A percentile compares a stretch with the other conserved stretches of the same genome.
These are phyloP conservation scores for Synergus umbraculus DNA, from an alignment of 2,888 invertebrate genomes.

Conservation along the genomic window DNA sequence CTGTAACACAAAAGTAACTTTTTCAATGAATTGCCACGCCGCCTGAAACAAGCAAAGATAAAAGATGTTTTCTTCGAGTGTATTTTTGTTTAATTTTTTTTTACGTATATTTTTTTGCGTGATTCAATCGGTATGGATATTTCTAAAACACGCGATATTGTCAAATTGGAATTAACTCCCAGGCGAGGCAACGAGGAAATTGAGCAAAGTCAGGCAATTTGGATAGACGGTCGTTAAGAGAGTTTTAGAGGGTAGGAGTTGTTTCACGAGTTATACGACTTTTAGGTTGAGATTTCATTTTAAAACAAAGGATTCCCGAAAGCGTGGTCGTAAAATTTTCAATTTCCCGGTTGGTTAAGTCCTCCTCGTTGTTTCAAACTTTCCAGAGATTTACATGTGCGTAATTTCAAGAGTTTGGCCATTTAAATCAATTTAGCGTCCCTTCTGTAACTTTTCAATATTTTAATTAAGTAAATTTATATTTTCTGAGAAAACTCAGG, in stretches of 20 bases:
- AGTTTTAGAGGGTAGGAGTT: constrained; percentile 35
- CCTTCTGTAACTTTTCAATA: not conserved
- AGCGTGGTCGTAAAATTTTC: constrained; percentile 38
- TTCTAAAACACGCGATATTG: not conserved
- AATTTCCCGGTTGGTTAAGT: constrained; percentile 41
- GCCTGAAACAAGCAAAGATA: not conserved
- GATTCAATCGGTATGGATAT: not conserved
- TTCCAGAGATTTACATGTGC: constrained; percentile 37
- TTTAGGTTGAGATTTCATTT: constrained; percentile 39
- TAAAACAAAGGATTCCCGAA: constrained; percentile 41
- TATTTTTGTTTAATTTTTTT: not conserved
- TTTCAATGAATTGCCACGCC: not conserved
- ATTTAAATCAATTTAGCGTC: constrained; percentile 8
- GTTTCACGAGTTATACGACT: constrained; percentile 38
- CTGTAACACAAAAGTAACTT: not conserved
- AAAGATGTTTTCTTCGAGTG: not conserved
- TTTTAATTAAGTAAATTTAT: constrained; percentile 9
- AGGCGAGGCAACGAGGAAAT: constrained; percentile 24
- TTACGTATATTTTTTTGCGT: constrained; percentile 26
- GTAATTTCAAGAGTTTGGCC: constrained; percentile 30
- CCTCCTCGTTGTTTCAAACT: constrained; percentile 22
- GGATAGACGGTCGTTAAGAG: constrained; percentile 38
- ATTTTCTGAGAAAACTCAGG: not conserved
- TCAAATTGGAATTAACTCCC: constrained; percentile 10
- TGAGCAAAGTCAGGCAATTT: constrained; percentile 34